Conservation (phyloP, 2,888 invertebrate species). For the Aproaerema taeniolella region DNA sequence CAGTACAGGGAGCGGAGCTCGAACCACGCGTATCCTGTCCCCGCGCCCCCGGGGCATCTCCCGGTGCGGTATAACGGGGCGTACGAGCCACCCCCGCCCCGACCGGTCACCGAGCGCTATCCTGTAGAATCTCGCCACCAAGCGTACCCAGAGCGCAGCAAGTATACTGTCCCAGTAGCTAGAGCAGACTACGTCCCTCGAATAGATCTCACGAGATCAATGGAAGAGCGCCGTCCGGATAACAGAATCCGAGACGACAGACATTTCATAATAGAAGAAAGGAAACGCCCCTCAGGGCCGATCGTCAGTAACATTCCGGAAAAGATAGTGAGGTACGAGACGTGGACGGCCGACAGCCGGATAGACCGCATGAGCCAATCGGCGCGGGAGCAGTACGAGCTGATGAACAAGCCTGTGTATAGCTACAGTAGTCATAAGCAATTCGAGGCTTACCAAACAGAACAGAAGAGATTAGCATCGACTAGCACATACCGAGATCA, state of each 20-base stretch:
- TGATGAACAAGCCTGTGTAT: conserved; percentile 65
- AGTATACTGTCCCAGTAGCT: conserved; percentile 39
- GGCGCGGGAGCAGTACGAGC: conserved; percentile 58
- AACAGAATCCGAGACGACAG: conserved; percentile 59
- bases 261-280: conserved; percentile 59
- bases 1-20: conserved; percentile 58
- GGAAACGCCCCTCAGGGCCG: conserved; percentile 59
- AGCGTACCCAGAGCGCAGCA: conserved; percentile 49
- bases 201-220: conserved; percentile 65
- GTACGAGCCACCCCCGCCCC: conserved; percentile 43
- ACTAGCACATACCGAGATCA: conserved; percentile 49
- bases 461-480: conserved; percentile 48
- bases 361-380: conserved; percentile 57
- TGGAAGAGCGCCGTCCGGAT: conserved; percentile 45
- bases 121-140: conserved; percentile 54
- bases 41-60: conserved; percentile 40
- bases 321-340: conserved; percentile 65
- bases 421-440: conserved; percentile 65
- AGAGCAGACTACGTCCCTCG: conserved; percentile 61
- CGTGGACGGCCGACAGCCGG: conserved; percentile 63
- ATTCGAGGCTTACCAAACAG: conserved; percentile 61
- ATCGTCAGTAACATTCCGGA: conserved; percentile 70
- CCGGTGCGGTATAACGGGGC: conserved; percentile 52
- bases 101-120: conserved; percentile 45
- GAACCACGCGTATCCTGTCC: conserved; percentile 40